These are phyloP conservation scores for Taphrorychus bicolor DNA, from an alignment of 2,888 invertebrate genomes.

Conservation along the genomic window DNA sequence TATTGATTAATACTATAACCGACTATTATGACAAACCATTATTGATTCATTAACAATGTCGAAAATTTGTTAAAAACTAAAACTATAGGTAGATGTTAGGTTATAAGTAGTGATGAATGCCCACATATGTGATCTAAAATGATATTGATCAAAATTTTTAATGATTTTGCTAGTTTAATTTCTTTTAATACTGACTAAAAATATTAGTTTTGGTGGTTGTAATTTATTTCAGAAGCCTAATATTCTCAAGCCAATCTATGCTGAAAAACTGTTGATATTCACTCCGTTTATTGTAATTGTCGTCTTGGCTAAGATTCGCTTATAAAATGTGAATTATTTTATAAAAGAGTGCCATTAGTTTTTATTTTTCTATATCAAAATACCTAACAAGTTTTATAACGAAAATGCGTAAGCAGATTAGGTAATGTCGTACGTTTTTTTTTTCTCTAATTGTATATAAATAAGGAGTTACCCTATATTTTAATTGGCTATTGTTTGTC, in stretches of 20 bases:
- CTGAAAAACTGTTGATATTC: constrained; percentile 7
- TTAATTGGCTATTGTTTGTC: constrained; percentile 11
- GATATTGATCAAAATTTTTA: background rate
- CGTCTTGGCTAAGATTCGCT: background rate
- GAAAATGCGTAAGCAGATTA: background rate
- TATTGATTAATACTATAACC: background rate
- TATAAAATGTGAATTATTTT: background rate
- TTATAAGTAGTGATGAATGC: no score
- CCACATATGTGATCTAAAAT: background rate
- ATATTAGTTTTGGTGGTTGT: no score
- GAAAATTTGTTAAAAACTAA: background rate
- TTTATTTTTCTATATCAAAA: constrained; percentile 1
- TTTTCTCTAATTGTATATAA: constrained; percentile 24
- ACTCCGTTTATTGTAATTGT: background rate
- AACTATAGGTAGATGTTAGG: no score
- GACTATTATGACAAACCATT: no score
- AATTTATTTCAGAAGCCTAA: no score
- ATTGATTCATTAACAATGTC: no score
- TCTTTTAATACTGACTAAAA: no score
- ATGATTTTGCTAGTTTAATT: no score
- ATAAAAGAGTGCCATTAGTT: constrained; percentile 6
- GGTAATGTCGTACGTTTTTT: background rate
- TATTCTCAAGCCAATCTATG: background rate
- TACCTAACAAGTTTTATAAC: background rate
- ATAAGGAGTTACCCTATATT: constrained; percentile 24